Conservation (phyloP, 2,797 vertebrate genomes). For the Rhinatrema bivittatum region DNA sequence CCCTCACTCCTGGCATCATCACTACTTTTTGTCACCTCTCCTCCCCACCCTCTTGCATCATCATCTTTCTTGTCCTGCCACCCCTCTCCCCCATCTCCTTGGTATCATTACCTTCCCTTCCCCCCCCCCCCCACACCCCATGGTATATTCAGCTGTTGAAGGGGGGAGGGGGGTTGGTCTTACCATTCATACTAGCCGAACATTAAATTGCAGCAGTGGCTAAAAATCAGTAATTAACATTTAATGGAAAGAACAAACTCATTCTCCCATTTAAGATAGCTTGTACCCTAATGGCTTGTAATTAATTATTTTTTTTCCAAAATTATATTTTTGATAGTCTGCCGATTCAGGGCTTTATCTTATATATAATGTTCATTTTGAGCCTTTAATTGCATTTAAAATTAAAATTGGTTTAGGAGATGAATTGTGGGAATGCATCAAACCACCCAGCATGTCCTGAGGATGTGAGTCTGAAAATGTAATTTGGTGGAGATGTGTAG, state of each 20-base stretch:
- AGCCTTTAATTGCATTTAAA: conserved; percentile 88
- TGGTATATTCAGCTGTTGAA: no score
- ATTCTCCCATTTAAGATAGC: conserved; percentile 80
- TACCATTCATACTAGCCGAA: no score
- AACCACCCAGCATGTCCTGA: conserved; percentile 79
- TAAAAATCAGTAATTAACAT: conserved; percentile 78
- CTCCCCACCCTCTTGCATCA: no score
- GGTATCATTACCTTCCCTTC: no score
- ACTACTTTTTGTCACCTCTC: no score
- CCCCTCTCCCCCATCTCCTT: no score
- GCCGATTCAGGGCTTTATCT: conserved; percentile 77
- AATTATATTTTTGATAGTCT: conserved; percentile 79
- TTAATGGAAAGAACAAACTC: conserved; percentile 78
- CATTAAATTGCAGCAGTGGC: no score
- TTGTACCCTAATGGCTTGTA: conserved; percentile 88
- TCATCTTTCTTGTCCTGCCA: no score
- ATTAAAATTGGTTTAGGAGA: conserved; percentile 90
- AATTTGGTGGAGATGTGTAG: conserved; percentile 73
- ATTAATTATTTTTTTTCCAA: conserved; percentile 87
- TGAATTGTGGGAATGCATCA: conserved; percentile 81
- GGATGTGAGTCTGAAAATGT: conserved; percentile 81
- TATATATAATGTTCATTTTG: conserved; percentile 90
- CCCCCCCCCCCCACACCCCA: no score
- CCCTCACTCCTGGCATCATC: no score
- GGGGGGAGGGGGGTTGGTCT: no score